phyloP scores from a whole-genome alignment of 2,888 invertebrate genomes.

The Megastigmus dorsalis region DNA sequence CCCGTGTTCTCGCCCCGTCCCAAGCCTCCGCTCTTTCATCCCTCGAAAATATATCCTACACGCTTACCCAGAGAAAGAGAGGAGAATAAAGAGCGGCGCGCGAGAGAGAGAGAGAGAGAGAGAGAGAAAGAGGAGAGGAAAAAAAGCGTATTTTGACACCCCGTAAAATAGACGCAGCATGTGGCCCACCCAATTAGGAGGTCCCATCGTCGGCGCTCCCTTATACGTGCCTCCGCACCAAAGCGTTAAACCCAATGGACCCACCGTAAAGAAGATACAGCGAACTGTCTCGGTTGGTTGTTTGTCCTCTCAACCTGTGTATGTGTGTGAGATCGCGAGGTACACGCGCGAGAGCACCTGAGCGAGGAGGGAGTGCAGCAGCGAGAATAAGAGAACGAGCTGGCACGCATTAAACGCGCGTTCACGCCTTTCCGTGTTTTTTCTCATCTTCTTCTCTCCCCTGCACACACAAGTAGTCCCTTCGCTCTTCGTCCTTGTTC shows the following conservation, averaged over 20 bases:
- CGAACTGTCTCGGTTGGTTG: constrained; percentile 10
- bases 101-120: background rate
- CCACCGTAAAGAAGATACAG: background rate
- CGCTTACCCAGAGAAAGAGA: constrained; percentile 4
- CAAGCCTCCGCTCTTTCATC: background rate
- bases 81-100: background rate
- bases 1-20: background rate
- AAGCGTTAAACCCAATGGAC: constrained; percentile 55
- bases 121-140: constrained; percentile 57
- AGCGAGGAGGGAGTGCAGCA: background rate
- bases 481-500: background rate
- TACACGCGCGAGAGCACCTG: background rate
- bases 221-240: too few relatives aligned
- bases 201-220: constrained; percentile 64
- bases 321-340: constrained; percentile 17
- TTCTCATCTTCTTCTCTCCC: background rate
- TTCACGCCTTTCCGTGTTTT: constrained; percentile 42
- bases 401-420: constrained; percentile 25
- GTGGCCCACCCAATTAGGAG: constrained; percentile 73
- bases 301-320: constrained; percentile 29
- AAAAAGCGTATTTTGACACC: constrained; percentile 73
- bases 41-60: background rate
- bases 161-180: constrained; percentile 70
- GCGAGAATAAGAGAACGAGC: too few relatives aligned
- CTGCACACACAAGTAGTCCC: too few relatives aligned